Conservation (phyloP, 1,140 invertebrate species). For the Meloidogyne hapla region DNA sequence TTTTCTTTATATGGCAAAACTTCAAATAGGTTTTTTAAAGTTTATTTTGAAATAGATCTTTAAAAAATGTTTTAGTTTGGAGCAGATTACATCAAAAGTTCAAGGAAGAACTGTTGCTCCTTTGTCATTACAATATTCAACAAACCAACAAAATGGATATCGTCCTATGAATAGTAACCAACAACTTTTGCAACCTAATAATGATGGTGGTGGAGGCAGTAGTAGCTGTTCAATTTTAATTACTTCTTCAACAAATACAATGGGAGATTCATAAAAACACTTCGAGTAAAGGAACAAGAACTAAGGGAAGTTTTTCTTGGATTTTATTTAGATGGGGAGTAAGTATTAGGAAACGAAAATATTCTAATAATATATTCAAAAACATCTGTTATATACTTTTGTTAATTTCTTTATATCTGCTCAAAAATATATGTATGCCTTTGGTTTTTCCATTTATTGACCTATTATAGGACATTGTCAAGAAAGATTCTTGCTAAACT, state of each 20-base stretch:
- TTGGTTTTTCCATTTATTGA: too few species aligned
- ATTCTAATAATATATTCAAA: too few species aligned
- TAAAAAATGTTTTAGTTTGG: background rate
- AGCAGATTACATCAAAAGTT: background rate
- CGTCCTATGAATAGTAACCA: background rate
- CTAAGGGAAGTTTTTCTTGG: too few species aligned
- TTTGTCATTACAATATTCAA: background rate
- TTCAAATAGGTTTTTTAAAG: background rate
- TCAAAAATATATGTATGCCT: too few species aligned
- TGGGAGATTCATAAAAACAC: background rate
- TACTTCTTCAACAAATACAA: conserved; percentile 1
- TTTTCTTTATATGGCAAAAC: background rate
- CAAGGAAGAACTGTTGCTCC: background rate
- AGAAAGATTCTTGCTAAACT: too few species aligned
- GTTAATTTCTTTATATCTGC: too few species aligned
- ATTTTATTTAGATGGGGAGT: too few species aligned
- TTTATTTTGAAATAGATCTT: background rate
- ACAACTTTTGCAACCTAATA: conserved; percentile 1
- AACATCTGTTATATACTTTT: too few species aligned
- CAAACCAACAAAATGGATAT: background rate
- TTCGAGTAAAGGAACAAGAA: background rate
- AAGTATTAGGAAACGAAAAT: too few species aligned
- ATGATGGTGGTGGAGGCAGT: background rate
- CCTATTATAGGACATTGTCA: too few species aligned
- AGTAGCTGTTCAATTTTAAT: background rate